phyloP scores from a whole-genome alignment of 2,113 vertebrate genomes.

The Hystrix cristata region DNA sequence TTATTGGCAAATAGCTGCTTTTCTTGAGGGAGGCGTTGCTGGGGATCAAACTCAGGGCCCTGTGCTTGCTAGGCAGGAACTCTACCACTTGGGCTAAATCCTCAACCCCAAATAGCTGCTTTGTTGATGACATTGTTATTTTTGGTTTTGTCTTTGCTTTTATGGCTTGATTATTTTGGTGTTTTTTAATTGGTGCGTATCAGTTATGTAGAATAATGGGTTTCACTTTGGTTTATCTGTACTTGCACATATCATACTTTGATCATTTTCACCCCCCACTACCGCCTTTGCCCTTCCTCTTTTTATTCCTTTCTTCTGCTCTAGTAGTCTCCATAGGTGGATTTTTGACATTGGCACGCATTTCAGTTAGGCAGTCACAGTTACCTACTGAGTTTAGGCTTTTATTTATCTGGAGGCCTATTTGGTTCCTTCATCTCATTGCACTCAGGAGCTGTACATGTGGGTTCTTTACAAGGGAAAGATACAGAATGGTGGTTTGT shows the following conservation, averaged over 20 bases:
- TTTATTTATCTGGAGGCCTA: conserved; percentile 40
- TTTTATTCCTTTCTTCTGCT: not conserved
- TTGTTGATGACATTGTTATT: conserved; percentile 29
- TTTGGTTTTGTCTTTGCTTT: conserved; percentile 43
- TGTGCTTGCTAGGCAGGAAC: too few species aligned
- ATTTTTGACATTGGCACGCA: conserved; percentile 42
- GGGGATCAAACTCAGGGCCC: too few species aligned
- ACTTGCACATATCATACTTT: not conserved
- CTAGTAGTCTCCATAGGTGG: not conserved
- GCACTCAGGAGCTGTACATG: not conserved
- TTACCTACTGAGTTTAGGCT: conserved; percentile 37
- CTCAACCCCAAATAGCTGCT: not conserved
- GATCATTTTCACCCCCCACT: not conserved
- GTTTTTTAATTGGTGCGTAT: not conserved
- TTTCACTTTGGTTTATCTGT: not conserved
- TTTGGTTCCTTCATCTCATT: not conserved
- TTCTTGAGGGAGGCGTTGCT: not conserved
- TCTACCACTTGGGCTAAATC: too few species aligned
- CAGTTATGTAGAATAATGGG: not conserved
- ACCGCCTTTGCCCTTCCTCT: not conserved
- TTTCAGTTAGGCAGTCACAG: conserved; percentile 14
- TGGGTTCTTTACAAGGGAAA: conserved; percentile 44
- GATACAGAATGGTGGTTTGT: not conserved
- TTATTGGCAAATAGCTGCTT: conserved; percentile 10
- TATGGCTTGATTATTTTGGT: not conserved